Conservation (phyloP, 2,888 invertebrate species). For the Rhagonycha lutea region DNA sequence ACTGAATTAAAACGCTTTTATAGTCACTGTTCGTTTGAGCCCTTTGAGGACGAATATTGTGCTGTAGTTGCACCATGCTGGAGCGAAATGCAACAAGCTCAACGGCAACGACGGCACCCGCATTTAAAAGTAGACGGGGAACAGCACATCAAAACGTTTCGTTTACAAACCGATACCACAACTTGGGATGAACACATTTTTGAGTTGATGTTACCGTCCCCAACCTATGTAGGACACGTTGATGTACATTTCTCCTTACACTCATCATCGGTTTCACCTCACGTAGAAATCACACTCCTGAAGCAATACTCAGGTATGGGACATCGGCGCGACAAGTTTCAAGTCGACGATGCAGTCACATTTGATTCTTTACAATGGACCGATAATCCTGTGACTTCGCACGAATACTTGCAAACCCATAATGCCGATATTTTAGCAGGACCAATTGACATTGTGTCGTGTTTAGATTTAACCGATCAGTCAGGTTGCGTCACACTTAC, state of each 20-base stretch:
- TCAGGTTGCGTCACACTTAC: conserved; percentile 84
- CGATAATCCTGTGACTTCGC: conserved; percentile 78
- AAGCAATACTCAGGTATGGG: conserved; percentile 71
- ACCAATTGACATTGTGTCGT: conserved; percentile 79
- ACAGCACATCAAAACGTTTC: conserved; percentile 84
- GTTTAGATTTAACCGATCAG: conserved; percentile 83
- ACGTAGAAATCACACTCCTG: conserved; percentile 67
- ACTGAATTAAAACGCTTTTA: conserved; percentile 64
- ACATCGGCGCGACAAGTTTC: conserved; percentile 42
- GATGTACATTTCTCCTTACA: conserved; percentile 87
- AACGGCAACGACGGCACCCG: conserved; percentile 85
- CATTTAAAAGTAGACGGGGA: conserved; percentile 69
- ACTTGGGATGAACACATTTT: conserved; percentile 94
- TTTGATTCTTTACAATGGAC: conserved; percentile 52
- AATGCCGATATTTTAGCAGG: conserved; percentile 91
- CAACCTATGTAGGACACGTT: conserved; percentile 82
- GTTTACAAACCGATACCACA: conserved; percentile 82
- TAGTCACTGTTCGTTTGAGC: conserved; percentile 77
- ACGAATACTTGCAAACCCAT: conserved; percentile 82
- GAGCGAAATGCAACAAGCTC: conserved; percentile 91
- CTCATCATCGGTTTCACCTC: conserved; percentile 75
- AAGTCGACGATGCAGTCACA: conserved; percentile 60
- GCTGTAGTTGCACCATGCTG: conserved; percentile 92
- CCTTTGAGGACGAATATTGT: conserved; percentile 70
- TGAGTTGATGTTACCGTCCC: conserved; percentile 82